These are phyloP conservation scores for Dynastes grantii DNA, from an alignment of 2,888 invertebrate genomes.

Conservation along the genomic window DNA sequence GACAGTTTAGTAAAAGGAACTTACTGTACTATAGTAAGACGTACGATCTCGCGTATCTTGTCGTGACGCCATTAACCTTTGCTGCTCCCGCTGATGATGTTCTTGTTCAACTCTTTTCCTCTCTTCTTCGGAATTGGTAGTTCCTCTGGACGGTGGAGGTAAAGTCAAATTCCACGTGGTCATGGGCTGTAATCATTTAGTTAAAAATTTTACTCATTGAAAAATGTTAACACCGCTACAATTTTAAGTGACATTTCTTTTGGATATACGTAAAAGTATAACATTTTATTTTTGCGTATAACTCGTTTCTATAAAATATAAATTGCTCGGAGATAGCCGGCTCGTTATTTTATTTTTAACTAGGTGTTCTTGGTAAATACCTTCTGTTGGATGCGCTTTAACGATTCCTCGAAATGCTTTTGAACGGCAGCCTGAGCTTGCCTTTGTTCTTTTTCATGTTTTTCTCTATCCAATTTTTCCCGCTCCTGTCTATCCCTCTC, in stretches of 20 bases:
- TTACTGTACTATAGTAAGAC: conserved; percentile 64
- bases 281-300: background rate
- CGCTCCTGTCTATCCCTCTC: conserved; percentile 71
- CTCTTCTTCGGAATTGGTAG: conserved; percentile 66
- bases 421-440: conserved; percentile 75
- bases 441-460: conserved; percentile 72
- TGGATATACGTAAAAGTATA: background rate
- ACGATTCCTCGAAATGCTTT: conserved; percentile 92
- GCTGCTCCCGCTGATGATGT: conserved; percentile 67
- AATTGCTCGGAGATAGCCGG: no score
- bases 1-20: conserved; percentile 20
- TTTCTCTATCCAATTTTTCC: conserved; percentile 71
- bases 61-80: conserved; percentile 65
- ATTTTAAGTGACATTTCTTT: background rate
- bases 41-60: conserved; percentile 65
- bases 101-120: conserved; percentile 68
- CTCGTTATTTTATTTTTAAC: no score
- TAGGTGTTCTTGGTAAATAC: conserved; percentile 23
- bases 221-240: background rate
- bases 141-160: conserved; percentile 63
- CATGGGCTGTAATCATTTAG: conserved; percentile 16
- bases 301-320: no score
- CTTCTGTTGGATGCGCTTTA: conserved; percentile 60
- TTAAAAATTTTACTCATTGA: background rate
- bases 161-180: conserved; percentile 56